Conservation (phyloP, 2,113 vertebrate genomes). For the Nibea coibor region DNA sequence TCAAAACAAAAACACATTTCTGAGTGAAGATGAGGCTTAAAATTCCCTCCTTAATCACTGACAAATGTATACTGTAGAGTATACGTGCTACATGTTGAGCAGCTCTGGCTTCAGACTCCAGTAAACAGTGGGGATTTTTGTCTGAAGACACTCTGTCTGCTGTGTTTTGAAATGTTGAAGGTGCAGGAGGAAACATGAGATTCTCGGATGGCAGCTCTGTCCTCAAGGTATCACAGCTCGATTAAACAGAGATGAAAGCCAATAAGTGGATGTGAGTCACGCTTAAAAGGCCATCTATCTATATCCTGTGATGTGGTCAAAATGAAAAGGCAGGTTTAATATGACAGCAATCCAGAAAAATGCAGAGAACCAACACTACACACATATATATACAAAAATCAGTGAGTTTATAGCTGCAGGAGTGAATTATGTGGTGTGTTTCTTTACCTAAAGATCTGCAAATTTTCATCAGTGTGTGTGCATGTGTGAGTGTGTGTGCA, state of each 20-base stretch:
- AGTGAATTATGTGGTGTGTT: not conserved
- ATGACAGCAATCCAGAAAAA: conserved; percentile 8
- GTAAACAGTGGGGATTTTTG: not conserved
- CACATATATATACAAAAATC: not conserved
- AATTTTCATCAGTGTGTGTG: not conserved
- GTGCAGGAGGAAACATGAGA: conserved; percentile 35
- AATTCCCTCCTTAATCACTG: not conserved
- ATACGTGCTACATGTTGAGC: not conserved
- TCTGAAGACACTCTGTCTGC: conserved; percentile 16
- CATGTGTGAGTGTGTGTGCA: not conserved
- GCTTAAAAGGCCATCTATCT: conserved; percentile 15
- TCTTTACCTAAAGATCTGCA: not conserved
- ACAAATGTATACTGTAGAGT: not conserved
- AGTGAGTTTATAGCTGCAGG: not conserved
- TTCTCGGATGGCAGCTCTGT: conserved; percentile 21
- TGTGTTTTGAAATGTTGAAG: conserved; percentile 29
- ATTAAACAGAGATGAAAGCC: conserved; percentile 34
- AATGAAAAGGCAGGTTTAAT: conserved; percentile 20
- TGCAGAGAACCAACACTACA: not conserved
- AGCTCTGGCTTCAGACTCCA: not conserved
- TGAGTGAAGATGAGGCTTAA: not conserved
- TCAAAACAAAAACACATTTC: not conserved
- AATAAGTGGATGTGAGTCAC: conserved; percentile 30
- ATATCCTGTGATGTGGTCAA: conserved; percentile 17
- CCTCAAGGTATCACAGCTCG: not conserved